These are phyloP conservation scores for Drosophila nannoptera DNA, from an alignment of 1,140 invertebrate species.

Conservation along the genomic window DNA sequence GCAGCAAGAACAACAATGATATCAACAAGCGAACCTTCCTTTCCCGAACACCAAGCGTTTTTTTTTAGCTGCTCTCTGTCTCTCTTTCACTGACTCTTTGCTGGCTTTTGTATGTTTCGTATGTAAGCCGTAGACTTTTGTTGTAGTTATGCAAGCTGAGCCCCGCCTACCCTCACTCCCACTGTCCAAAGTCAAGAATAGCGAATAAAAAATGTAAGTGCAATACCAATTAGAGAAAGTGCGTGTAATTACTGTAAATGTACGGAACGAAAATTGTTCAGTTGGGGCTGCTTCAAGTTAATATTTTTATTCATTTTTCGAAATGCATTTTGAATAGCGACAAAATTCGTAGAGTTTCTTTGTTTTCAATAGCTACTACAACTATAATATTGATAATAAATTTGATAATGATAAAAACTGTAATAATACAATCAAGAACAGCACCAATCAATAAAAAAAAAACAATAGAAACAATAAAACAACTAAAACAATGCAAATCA, in stretches of 20 bases:
- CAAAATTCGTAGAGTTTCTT: conserved; percentile 49
- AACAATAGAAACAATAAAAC: conserved; percentile 14
- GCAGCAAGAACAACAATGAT: not conserved
- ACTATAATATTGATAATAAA: conserved; percentile 27
- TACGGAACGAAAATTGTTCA: conserved; percentile 21
- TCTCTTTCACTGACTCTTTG: conserved; percentile 16
- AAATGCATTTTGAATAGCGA: conserved; percentile 72
- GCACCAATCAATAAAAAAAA: conserved; percentile 35
- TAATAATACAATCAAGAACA: conserved; percentile 16
- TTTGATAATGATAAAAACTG: conserved; percentile 30
- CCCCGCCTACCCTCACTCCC: not conserved
- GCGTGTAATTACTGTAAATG: conserved; percentile 20
- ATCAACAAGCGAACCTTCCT: not conserved
- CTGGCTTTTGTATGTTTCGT: conserved; percentile 36
- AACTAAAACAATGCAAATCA: conserved; percentile 36
- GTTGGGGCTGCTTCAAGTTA: conserved; percentile 42
- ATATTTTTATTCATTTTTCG: conserved; percentile 56
- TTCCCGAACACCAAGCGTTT: not conserved
- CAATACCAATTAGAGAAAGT: conserved; percentile 38
- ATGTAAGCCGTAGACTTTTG: conserved; percentile 42
- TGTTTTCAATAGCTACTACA: conserved; percentile 40
- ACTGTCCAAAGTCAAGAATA: not conserved
- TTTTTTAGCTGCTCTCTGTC: conserved; percentile 23
- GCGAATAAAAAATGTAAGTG: too few relatives aligned
- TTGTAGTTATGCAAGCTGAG: conserved; percentile 37